Conservation (phyloP, 2,888 invertebrate species). For the Luperina testacea region DNA sequence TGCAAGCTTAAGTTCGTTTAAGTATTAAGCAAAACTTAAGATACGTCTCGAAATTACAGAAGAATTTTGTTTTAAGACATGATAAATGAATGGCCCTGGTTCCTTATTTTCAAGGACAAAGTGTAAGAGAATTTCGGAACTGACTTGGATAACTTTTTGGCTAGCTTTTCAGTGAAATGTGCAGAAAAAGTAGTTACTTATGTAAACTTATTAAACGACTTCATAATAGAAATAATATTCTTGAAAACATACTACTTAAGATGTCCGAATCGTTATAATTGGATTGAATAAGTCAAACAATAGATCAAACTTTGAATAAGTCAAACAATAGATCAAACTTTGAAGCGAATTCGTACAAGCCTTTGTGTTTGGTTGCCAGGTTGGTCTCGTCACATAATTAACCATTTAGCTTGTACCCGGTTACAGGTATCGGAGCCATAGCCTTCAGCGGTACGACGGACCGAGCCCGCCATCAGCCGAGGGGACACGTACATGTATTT, state of each 20-base stretch:
- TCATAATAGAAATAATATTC: not conserved
- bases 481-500: conserved; percentile 77
- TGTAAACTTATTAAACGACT: not conserved
- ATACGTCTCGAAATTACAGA: conserved; percentile 44
- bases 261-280: conserved; percentile 10
- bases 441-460: conserved; percentile 81
- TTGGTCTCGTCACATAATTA: conserved; percentile 79
- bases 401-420: conserved; percentile 82
- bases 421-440: conserved; percentile 82
- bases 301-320: conserved; percentile 58
- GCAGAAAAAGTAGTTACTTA: not conserved
- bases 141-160: not conserved
- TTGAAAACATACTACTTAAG: not conserved
- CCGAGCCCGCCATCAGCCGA: conserved; percentile 71
- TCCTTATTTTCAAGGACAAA: conserved; percentile 19
- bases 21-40: conserved; percentile 13
- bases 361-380: conserved; percentile 72
- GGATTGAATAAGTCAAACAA: conserved; percentile 52
- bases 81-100: not conserved
- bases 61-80: conserved; percentile 15
- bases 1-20: conserved; percentile 26
- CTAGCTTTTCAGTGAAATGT: not conserved
- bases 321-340: conserved; percentile 57
- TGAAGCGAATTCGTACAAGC: conserved; percentile 70
- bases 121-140: conserved; percentile 35